A percentile compares a stretch with the other conserved stretches of the same genome.
Evolutionary conservation across 37 sponge, comb jelly and placozoan genomes (phyloP).

Genomic region (Halichondria panicea): DNA sequence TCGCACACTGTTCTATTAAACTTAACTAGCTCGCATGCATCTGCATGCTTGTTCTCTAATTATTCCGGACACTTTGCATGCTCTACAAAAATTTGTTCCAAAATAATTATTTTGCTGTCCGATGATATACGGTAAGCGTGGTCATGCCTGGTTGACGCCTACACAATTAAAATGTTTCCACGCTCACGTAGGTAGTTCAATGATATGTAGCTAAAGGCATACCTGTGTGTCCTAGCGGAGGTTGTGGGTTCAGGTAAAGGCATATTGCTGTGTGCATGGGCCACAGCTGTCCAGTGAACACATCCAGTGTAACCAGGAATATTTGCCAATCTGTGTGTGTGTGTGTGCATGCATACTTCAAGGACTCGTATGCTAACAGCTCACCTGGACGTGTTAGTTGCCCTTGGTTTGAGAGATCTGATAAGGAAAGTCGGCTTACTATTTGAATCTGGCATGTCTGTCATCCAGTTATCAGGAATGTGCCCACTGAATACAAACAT

Average conservation of each 20-base stretch:
- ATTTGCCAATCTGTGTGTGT: constrained; percentile 35
- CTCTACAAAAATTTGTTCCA: neutral
- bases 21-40: too few species aligned
- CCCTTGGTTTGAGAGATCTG: constrained; percentile 4
- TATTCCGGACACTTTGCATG: too few species aligned
- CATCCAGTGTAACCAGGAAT: constrained; percentile 76
- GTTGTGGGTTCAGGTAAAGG: constrained; percentile 18
- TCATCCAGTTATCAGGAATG: neutral
- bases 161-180: too few species aligned
- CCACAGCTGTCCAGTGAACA: constrained; percentile 45
- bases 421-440: neutral
- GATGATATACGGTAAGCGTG: too few species aligned
- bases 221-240: constrained; percentile 51
- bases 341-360: neutral
- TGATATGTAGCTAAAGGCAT: neutral
- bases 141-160: too few species aligned
- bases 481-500: neutral
- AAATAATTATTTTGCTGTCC: too few species aligned
- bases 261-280: constrained; percentile 38
- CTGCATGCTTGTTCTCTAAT: too few species aligned
- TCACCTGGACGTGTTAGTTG: constrained; percentile 16
- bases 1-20: too few species aligned
- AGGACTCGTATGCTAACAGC: neutral
- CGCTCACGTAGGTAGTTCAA: neutral
- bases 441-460: neutral